Conservation (phyloP, 2,888 invertebrate genomes). For the Prenolepis imparis region DNA sequence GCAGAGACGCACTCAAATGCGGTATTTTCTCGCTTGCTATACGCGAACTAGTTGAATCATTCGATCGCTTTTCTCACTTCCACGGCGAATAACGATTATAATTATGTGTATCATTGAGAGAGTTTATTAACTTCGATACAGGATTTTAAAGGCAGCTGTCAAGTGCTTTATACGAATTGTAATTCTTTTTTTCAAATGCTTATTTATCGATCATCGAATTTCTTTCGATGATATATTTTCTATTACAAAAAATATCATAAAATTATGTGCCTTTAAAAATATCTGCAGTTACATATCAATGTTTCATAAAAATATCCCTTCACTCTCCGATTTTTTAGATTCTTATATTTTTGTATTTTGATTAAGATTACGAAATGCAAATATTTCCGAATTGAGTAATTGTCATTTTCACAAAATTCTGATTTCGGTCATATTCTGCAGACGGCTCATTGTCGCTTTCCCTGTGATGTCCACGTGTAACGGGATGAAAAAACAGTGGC, state of each 20-base stretch:
- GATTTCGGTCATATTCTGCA: background rate
- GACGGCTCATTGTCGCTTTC: conserved; percentile 27
- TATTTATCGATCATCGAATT: conserved; percentile 13
- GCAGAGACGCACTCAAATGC: conserved; percentile 17
- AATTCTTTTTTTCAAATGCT: conserved; percentile 13
- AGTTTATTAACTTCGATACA: conserved; percentile 59
- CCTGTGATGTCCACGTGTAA: conserved; percentile 39
- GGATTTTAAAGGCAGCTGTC: background rate
- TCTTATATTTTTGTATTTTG: background rate
- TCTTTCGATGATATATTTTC: background rate
- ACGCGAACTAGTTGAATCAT: conserved; percentile 38
- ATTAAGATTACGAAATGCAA: background rate
- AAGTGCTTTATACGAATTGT: background rate
- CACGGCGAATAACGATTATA: conserved; percentile 13
- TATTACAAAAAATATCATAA: background rate
- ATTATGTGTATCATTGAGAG: conserved; percentile 39
- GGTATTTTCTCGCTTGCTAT: conserved; percentile 18
- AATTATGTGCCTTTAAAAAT: background rate
- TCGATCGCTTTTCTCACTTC: conserved; percentile 46
- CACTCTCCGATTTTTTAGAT: background rate
- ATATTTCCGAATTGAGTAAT: background rate
- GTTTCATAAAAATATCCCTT: background rate
- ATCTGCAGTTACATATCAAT: background rate
- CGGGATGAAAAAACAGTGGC: conserved; percentile 78
- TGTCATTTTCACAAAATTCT: background rate